These are phyloP conservation scores for Hyperoplus immaculatus DNA, from an alignment of 2,797 vertebrate species.

Conservation along the genomic window DNA sequence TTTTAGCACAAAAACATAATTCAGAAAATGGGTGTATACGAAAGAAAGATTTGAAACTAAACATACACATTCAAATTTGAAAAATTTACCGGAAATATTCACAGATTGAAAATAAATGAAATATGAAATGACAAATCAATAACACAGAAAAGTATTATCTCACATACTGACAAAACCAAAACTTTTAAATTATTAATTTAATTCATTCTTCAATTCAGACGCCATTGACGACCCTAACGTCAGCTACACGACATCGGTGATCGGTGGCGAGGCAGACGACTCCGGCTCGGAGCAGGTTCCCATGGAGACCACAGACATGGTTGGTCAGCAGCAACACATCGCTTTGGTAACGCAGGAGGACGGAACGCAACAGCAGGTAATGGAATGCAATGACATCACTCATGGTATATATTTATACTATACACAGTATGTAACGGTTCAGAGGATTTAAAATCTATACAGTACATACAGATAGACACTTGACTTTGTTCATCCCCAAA, in stretches of 20 bases:
- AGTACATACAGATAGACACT: too few species aligned
- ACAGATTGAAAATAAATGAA: not conserved
- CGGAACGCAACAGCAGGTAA: slow-evolving; percentile 96
- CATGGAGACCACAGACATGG: slow-evolving; percentile 88
- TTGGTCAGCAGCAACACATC: slow-evolving; percentile 90
- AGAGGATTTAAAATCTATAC: too few species aligned
- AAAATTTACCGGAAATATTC: not conserved
- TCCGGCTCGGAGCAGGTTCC: slow-evolving; percentile 92
- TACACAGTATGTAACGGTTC: too few species aligned
- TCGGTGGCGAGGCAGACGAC: slow-evolving; percentile 89
- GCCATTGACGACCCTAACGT: slow-evolving; percentile 94
- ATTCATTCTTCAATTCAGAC: slow-evolving; percentile 75
- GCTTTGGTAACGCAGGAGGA: slow-evolving; percentile 97
- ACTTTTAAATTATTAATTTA: not conserved
- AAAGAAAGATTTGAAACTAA: not conserved
- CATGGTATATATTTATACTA: too few species aligned
- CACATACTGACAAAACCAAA: not conserved
- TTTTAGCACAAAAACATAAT: not conserved
- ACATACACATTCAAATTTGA: not conserved
- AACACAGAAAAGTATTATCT: not conserved
- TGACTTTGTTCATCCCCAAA: not conserved
- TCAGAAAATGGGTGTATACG: not conserved
- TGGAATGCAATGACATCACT: not conserved
- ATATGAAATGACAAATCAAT: not conserved
- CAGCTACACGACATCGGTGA: slow-evolving; percentile 89